Conservation (phyloP, 2,113 vertebrate genomes). For the Butastur rufipennis region DNA sequence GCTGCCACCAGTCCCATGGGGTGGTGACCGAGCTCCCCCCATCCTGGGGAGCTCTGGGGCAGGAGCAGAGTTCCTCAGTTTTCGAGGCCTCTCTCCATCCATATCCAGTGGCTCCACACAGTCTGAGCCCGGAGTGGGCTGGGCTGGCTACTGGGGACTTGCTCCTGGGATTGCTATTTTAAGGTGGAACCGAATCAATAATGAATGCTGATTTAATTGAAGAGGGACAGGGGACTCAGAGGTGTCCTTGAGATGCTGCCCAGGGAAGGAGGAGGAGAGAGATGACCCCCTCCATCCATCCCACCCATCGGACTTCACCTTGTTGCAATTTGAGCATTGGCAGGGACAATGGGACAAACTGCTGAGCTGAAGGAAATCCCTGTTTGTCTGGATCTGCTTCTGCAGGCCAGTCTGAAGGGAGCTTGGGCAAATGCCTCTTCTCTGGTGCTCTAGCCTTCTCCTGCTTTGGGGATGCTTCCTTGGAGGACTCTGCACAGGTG, state of each 20-base stretch:
- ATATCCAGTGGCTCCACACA: not conserved
- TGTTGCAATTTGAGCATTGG: not conserved
- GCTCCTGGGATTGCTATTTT: conserved; percentile 46
- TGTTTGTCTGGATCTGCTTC: not conserved
- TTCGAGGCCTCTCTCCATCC: not conserved
- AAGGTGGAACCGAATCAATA: conserved; percentile 36
- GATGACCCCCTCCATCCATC: not conserved
- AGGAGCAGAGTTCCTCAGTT: not conserved
- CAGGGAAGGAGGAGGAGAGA: not conserved
- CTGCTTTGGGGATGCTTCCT: not conserved
- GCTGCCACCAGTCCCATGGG: not conserved
- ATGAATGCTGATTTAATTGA: conserved; percentile 42
- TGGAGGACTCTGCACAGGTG: not conserved
- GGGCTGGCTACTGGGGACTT: not conserved
- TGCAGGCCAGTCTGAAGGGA: not conserved
- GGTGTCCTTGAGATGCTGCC: conserved; percentile 31
- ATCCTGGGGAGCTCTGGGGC: not conserved
- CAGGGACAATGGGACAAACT: not conserved
- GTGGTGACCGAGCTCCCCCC: accelerated
- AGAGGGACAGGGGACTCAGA: not conserved
- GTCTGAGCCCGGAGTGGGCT: not conserved
- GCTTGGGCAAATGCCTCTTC: not conserved
- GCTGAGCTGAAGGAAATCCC: not conserved
- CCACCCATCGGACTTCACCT: not conserved
- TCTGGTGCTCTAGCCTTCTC: not conserved